phyloP scores from a whole-genome alignment of 2,797 vertebrate genomes.

The Cossypha dichroa region DNA sequence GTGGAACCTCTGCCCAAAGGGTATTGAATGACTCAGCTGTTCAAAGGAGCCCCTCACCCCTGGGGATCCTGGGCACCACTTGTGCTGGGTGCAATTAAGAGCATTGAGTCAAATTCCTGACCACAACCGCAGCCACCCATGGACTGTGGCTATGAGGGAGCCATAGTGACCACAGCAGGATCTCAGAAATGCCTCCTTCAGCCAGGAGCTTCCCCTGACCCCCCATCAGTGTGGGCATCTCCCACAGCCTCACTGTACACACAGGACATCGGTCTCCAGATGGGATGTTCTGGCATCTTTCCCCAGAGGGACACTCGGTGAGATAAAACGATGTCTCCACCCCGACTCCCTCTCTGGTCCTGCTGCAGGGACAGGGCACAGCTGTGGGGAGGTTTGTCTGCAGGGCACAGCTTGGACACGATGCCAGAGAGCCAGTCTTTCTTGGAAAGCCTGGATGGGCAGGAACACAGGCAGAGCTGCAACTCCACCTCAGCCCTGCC shows the following conservation, averaged over 20 bases:
- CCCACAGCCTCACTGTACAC: neutral
- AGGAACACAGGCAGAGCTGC: neutral
- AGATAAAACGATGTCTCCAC: neutral
- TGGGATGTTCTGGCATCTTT: neutral
- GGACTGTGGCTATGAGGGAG: neutral
- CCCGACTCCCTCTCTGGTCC: neutral
- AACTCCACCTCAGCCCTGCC: neutral
- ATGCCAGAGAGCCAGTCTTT: fast-evolving
- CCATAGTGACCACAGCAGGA: neutral
- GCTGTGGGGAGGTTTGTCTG: neutral
- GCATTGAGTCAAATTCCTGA: neutral
- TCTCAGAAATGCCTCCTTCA: neutral
- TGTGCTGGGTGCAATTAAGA: neutral
- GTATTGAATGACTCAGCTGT: neutral
- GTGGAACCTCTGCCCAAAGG: neutral
- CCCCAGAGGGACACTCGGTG: fast-evolving
- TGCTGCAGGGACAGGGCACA: neutral
- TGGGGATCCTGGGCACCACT: fast-evolving
- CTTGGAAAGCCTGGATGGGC: neutral
- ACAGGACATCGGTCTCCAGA: fast-evolving
- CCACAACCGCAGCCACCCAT: fast-evolving
- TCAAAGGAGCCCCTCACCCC: neutral
- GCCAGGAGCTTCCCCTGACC: neutral
- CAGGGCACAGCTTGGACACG: fast-evolving
- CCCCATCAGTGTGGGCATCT: neutral